Base-by-base conservation (phyloP, 2,888 invertebrate genomes). In the Diplolepis rosae region DNA sequence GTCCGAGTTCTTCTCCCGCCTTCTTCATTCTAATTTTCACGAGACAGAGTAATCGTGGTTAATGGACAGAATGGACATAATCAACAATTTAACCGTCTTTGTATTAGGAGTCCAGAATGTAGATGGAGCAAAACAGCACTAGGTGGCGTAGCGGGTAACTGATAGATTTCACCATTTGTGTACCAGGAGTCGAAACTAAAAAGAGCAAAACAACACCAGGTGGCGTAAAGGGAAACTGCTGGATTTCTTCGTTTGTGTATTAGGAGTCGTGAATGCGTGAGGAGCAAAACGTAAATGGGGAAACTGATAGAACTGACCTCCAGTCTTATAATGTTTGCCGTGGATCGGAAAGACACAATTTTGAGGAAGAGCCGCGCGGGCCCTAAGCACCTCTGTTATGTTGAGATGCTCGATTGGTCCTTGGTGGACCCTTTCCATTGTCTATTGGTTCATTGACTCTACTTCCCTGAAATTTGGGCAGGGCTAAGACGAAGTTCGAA, bases 331-430 rank as follows among this genome's bases (percentile, higher is more conserved):
- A 81, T 88, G 83, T 82, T 86, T 66, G 75, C 88, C 87, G 87
- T 75, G 82, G 84, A 84, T 88, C 85, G 88, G 88, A 88, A 88
- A 88, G 88, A 88, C 88, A 88, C 80, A 88, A 88, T 88, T 88
- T 88, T 86, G 88, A 88, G 88, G 85, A 88, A 88, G 88, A 87
- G 87, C 87, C 87, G 87, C 86, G 83, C 84, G 86, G 87, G 83
- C 87, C 86, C 85, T 84, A 86, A 87, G 85, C 86, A 83, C 82
- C 82, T 83, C 83, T 81, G 82, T 84, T 82, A 81, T 83, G 84
- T 84, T 77, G 80, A 77, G 80, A 79, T 83, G 82, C 75, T 81
- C 83, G 80, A 87, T 86, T 87, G 87, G 87, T 81, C 85, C 84
- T 81, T 77, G 77, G 74, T 72, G 80, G 80, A 80, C 85, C 85